Percentiles rank a stretch among this genome's conserved stretches.
These are phyloP conservation scores for Adoxophyes honmai DNA, from an alignment of 1,140 invertebrate species.

Conservation along the genomic window DNA sequence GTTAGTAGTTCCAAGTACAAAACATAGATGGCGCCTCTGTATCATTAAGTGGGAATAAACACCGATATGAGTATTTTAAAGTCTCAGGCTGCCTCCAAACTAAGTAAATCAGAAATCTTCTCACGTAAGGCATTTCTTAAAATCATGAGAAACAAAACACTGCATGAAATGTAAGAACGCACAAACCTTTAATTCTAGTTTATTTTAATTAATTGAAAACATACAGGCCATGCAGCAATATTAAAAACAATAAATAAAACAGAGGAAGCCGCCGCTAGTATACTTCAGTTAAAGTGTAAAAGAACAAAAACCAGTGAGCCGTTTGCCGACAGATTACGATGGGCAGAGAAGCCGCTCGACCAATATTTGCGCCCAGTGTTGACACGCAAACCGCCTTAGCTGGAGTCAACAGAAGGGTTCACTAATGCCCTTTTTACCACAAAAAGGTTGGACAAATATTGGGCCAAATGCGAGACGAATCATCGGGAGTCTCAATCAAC, in stretches of 20 bases:
- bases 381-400: constrained; percentile 71
- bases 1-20: no score
- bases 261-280: constrained; percentile 25
- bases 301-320: constrained; percentile 36
- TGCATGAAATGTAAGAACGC: no score
- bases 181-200: no score
- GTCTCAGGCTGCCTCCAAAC: no score
- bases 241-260: neutral
- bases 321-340: constrained; percentile 49
- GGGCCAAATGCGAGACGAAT: constrained; percentile 33
- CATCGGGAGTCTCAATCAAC: neutral
- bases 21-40: no score
- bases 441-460: constrained; percentile 69
- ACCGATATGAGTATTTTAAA: no score
- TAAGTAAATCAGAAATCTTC: no score
- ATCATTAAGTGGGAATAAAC: no score
- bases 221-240: no score
- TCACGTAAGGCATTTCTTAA: no score
- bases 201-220: no score
- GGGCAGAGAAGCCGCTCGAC: constrained; percentile 55
- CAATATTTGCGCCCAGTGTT: constrained; percentile 64
- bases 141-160: no score
- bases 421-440: constrained; percentile 73
- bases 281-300: constrained; percentile 39
- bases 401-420: constrained; percentile 65